Base-by-base conservation (phyloP, 2,888 invertebrate genomes). In the Hylaea fasciaria region DNA sequence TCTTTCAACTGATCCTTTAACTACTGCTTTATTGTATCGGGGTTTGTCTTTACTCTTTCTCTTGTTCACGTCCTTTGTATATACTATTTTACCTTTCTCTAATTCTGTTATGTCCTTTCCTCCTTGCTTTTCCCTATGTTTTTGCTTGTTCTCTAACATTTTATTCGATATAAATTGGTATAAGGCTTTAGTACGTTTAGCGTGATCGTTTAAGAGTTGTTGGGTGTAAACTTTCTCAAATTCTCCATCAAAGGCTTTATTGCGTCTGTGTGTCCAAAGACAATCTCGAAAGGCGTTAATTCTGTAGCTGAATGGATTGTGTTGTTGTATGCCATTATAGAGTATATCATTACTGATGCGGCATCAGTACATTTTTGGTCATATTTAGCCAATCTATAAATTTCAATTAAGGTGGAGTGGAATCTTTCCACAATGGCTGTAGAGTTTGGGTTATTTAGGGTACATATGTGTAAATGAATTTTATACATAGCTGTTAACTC, bases 341-440 rank as follows among this genome's bases (percentile, higher is more conserved):
- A 12, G 9, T 46, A 46, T 2, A 29, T 46, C 46, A 46, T 46
- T 4, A 46, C 46, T 1, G 46, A 46, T 0, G 46, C 28, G 12
- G 46, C 29, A n/a, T 46, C 46, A 17, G 49, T 13, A 22, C n/a
- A n/a, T n/a, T n/a, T n/a, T n/a, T n/a, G n/a, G n/a, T n/a, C n/a
- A n/a, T n/a, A n/a, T n/a, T n/a, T n/a, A n/a, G n/a, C n/a, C n/a
- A n/a, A 7, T n/a, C 39, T 16, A n/a, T 49, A 49, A 7, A 49
- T 49, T 13, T 49, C 49, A 17, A 22, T 39, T 2, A 49, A 8
- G 9, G 49, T 49, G 1, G 49, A 49, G 13, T 49, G 49, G 22
- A 49, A 49, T 5, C 49, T 3, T 22, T 49, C 49, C 2, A 48
- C 16, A 10, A 48, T 2, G 7, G 37, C 48, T 12, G 12, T 48